phyloP scores from a whole-genome alignment of 2,113 vertebrate species.

The Actenoides hombroni region DNA sequence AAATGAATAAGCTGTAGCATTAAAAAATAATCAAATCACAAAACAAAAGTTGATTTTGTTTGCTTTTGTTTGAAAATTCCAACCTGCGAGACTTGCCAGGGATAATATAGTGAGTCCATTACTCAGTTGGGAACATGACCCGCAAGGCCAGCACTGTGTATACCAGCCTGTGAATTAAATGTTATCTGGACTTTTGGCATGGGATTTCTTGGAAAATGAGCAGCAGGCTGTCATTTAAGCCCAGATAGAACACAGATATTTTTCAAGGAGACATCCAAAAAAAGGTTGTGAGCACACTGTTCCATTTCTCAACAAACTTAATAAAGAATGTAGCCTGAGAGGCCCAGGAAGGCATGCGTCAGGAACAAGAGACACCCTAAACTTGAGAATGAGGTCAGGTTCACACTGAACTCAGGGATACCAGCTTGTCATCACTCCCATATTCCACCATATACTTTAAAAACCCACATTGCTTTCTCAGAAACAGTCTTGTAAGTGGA shows the following conservation, averaged over 20 bases:
- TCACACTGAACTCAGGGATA: slow-evolving; percentile 26
- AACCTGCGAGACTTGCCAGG: slow-evolving; percentile 11
- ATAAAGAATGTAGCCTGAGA: slow-evolving; percentile 41
- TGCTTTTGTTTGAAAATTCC: slow-evolving; percentile 55
- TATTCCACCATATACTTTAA: background rate
- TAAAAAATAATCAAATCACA: slow-evolving; percentile 71
- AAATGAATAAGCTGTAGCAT: slow-evolving; percentile 68
- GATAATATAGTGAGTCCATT: slow-evolving; percentile 36
- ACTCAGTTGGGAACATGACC: slow-evolving; percentile 53
- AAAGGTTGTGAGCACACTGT: slow-evolving; percentile 22
- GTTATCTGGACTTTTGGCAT: background rate
- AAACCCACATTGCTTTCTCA: slow-evolving; percentile 37
- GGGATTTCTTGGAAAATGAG: slow-evolving; percentile 33
- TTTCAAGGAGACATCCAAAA: slow-evolving; percentile 39
- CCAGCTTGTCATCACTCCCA: slow-evolving; percentile 48
- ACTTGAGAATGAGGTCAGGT: slow-evolving; percentile 54
- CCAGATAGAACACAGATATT: slow-evolving; percentile 49
- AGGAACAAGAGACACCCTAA: slow-evolving; percentile 23
- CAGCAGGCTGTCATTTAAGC: slow-evolving; percentile 31
- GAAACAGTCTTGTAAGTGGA: background rate
- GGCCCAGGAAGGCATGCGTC: slow-evolving; percentile 8
- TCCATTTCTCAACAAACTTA: slow-evolving; percentile 51
- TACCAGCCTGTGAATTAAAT: slow-evolving; percentile 54
- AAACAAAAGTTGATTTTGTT: slow-evolving; percentile 59
- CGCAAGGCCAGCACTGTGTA: slow-evolving; percentile 1